phyloP scores from a whole-genome alignment of 92 coral and sea anemone genomes.

The Heliopora coerulea region DNA sequence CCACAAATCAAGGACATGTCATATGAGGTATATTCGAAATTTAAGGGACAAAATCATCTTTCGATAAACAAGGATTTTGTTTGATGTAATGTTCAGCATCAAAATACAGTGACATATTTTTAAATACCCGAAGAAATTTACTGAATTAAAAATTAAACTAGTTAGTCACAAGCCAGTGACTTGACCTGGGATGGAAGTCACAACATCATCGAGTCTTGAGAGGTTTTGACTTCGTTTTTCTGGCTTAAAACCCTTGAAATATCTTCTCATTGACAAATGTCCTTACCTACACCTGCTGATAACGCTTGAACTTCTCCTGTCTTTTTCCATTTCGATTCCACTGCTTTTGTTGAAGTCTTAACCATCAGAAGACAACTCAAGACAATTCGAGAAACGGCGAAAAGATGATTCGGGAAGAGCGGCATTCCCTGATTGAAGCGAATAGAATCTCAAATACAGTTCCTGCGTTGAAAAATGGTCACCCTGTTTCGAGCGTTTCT shows the following conservation, averaged over 20 bases:
- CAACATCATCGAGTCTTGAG: no score
- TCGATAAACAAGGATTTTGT: no score
- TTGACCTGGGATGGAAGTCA: no score
- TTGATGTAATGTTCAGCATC: no score
- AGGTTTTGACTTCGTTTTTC: no score
- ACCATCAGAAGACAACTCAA: neutral
- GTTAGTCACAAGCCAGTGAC: neutral
- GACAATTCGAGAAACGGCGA: neutral
- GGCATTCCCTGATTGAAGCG: neutral
- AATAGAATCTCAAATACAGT: neutral
- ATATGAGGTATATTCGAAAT: no score
- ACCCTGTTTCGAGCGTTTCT: neutral
- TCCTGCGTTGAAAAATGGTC: neutral
- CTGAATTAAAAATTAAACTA: no score
- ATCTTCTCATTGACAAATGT: neutral
- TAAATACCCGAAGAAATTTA: no score
- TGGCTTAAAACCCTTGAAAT: no score
- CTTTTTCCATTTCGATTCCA: constrained; percentile 25
- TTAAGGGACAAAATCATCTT: no score
- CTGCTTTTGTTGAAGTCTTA: neutral
- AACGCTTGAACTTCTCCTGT: constrained; percentile 39
- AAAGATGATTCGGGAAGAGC: neutral
- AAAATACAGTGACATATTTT: no score
- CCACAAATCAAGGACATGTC: no score
- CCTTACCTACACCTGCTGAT: constrained; percentile 13